Evolutionary conservation across 2,888 invertebrate species (phyloP).

Genomic region (Volucella zonaria): DNA sequence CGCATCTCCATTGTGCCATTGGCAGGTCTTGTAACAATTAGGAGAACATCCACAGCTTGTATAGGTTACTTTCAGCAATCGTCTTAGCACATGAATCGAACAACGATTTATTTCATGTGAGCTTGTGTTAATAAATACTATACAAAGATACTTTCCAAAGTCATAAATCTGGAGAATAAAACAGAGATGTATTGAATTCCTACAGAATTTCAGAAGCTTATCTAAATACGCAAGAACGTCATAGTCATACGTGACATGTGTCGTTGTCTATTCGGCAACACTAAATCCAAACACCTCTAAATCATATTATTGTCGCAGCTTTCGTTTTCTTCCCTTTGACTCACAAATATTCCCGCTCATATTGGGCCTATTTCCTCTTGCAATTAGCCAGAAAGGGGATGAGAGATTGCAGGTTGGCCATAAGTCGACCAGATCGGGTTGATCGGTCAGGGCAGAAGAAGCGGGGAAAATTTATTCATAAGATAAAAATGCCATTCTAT

Average conservation of each 20-base stretch:
- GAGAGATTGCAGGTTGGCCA: neutral
- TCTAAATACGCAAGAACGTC: no score
- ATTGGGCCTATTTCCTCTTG: conserved; percentile 70
- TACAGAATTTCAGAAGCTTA: neutral
- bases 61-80: conserved; percentile 32
- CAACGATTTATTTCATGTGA: conserved; percentile 36
- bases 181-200: conserved; percentile 1
- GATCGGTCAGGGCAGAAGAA: conserved; percentile 15
- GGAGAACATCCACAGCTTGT: conserved; percentile 18
- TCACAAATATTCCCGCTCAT: conserved; percentile 42
- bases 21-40: conserved; percentile 34
- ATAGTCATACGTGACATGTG: neutral
- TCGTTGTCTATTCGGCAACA: conserved; percentile 10
- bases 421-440: neutral
- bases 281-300: neutral
- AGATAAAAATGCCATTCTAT: conserved; percentile 63
- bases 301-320: neutral
- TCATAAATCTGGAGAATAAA: conserved; percentile 9
- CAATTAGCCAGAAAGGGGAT: conserved; percentile 52
- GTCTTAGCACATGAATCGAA: conserved; percentile 39
- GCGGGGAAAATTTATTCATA: conserved; percentile 56
- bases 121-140: conserved; percentile 6
- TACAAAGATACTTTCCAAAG: neutral
- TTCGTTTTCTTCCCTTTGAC: conserved; percentile 28
- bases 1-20: conserved; percentile 10